phyloP scores from a whole-genome alignment of 2,113 vertebrate genomes.

The Urocynchramus pylzowi region DNA sequence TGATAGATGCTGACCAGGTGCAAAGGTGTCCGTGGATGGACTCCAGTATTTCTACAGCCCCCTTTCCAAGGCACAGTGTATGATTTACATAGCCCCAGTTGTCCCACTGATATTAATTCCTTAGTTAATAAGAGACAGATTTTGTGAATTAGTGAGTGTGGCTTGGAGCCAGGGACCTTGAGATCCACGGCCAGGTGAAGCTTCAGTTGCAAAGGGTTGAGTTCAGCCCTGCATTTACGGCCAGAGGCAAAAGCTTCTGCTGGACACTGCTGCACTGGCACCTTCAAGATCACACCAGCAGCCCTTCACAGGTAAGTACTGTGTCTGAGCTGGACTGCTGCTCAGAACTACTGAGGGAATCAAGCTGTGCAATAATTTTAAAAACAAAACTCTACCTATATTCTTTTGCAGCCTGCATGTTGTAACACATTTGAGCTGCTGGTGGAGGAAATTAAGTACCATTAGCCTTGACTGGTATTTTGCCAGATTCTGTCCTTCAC shows the following conservation, averaged over 20 bases:
- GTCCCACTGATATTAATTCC: background rate
- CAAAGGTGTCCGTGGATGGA: background rate
- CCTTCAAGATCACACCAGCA: background rate
- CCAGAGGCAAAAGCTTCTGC: background rate
- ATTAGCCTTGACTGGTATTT: background rate
- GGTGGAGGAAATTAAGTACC: background rate
- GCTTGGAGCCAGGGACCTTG: background rate
- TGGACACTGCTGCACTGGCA: fast-evolving
- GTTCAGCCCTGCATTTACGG: background rate
- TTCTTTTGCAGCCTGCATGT: background rate
- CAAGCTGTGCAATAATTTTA: background rate
- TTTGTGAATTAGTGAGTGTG: background rate
- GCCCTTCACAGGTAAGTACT: fast-evolving
- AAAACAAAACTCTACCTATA: background rate
- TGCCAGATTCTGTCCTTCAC: background rate
- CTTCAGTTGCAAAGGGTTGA: background rate
- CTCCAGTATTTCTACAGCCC: background rate
- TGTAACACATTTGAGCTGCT: background rate
- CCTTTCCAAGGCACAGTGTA: background rate
- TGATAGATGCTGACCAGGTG: background rate
- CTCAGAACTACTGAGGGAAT: background rate
- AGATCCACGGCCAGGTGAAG: background rate
- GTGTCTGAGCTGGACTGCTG: background rate
- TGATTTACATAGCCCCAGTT: background rate
- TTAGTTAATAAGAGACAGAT: background rate